A percentile compares a stretch with the other conserved stretches of the same genome.
Conservation (phyloP, 2,113 vertebrate species). For the Cyanoliseus patagonus region DNA sequence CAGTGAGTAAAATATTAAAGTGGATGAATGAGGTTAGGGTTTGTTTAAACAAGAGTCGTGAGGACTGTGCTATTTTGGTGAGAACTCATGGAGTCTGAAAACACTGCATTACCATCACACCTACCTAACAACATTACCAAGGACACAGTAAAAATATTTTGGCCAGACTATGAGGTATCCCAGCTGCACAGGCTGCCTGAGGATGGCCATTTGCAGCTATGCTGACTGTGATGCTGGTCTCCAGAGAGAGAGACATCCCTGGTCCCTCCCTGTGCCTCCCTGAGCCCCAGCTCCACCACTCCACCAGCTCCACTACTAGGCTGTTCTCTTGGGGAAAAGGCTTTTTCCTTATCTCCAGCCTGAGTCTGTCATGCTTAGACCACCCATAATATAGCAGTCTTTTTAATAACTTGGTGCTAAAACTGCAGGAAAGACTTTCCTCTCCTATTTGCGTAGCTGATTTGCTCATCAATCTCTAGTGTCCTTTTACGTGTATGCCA, state of each 20-base stretch:
- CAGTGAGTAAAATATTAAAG: background rate
- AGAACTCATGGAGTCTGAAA: accelerated
- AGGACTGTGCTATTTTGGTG: background rate
- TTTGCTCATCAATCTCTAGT: background rate
- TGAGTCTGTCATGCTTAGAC: background rate
- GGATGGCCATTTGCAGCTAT: accelerated
- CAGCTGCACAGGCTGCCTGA: background rate
- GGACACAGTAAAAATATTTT: background rate
- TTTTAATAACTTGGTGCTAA: background rate
- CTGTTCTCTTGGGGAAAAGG: background rate
- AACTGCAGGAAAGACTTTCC: background rate
- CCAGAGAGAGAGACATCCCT: background rate
- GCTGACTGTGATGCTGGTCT: background rate
- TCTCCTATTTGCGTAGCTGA: background rate
- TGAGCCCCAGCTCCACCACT: no score
- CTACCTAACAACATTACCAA: background rate
- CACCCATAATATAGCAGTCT: background rate
- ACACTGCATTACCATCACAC: background rate
- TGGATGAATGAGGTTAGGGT: background rate
- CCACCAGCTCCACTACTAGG: no score
- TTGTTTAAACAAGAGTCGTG: background rate
- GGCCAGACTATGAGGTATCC: background rate
- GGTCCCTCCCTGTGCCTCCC: no score
- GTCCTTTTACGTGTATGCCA: background rate
- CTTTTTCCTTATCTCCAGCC: background rate